These are phyloP conservation scores for Mesoligia furuncula DNA, from an alignment of 2,888 invertebrate species.

Conservation along the genomic window DNA sequence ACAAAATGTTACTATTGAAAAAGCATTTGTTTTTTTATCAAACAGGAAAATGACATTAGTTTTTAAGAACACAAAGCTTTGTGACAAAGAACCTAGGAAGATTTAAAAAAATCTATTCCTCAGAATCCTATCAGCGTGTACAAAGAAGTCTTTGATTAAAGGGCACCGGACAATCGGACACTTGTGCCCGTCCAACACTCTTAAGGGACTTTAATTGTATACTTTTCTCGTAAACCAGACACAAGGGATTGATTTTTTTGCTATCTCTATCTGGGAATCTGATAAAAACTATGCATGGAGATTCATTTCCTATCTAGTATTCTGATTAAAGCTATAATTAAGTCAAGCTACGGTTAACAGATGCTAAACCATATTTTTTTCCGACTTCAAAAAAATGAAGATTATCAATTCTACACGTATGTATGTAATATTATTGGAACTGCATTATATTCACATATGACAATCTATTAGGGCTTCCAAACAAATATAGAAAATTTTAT, in stretches of 20 bases:
- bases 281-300: background rate
- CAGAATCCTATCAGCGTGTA: conserved; percentile 34
- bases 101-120: conserved; percentile 18
- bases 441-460: too few species aligned
- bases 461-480: too few species aligned
- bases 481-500: too few species aligned
- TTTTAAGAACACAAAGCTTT: background rate
- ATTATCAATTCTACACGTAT: too few species aligned
- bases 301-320: too few species aligned
- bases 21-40: too few species aligned
- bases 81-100: background rate
- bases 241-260: conserved; percentile 27
- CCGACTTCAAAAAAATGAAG: too few species aligned
- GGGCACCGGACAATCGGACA: conserved; percentile 33
- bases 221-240: conserved; percentile 15
- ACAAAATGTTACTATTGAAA: too few species aligned
- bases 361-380: too few species aligned
- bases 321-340: too few species aligned
- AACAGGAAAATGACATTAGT: background rate
- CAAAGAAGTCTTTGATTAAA: conserved; percentile 57
- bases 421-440: too few species aligned
- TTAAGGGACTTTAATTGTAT: conserved; percentile 29
- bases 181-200: conserved; percentile 29
- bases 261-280: background rate
- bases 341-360: too few species aligned